A percentile compares a stretch with the other conserved stretches of the same genome.
These are phyloP conservation scores for Pegoplata infirma DNA, from an alignment of 2,888 invertebrate genomes.

Conservation along the genomic window DNA sequence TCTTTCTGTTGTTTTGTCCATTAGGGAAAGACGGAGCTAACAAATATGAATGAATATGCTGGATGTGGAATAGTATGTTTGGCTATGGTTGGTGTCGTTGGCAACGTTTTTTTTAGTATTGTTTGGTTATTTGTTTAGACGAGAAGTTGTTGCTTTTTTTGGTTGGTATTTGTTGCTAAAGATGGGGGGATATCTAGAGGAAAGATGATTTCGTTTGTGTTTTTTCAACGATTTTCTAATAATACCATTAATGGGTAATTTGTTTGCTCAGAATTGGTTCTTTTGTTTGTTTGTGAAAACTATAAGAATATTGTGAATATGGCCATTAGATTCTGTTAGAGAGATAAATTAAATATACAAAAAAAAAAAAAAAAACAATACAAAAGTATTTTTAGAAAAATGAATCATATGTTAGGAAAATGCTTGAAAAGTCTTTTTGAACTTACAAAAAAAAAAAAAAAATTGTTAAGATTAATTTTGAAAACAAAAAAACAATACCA, in stretches of 20 bases:
- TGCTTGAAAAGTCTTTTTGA: not conserved
- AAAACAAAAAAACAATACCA: not conserved
- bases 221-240: not conserved
- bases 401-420: slow-evolving; percentile 11
- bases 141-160: not conserved
- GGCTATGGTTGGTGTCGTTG: not conserved
- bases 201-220: not conserved
- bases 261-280: slow-evolving; percentile 15
- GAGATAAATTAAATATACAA: slow-evolving; percentile 20
- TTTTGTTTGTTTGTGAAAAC: slow-evolving; percentile 8
- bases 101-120: not conserved
- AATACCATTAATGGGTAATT: slow-evolving; percentile 1
- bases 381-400: not conserved
- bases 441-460: not conserved
- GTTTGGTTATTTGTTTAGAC: not conserved
- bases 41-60: not conserved
- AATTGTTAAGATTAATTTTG: too few relatives aligned
- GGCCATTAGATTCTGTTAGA: slow-evolving; percentile 24
- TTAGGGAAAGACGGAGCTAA: not conserved
- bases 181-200: not conserved
- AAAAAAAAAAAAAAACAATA: too few relatives aligned
- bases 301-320: slow-evolving; percentile 6
- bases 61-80: not conserved
- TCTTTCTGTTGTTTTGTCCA: slow-evolving; percentile 1
- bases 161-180: not conserved